These are phyloP conservation scores for Falco berigora DNA, from an alignment of 2,797 vertebrate genomes.

Conservation along the genomic window DNA sequence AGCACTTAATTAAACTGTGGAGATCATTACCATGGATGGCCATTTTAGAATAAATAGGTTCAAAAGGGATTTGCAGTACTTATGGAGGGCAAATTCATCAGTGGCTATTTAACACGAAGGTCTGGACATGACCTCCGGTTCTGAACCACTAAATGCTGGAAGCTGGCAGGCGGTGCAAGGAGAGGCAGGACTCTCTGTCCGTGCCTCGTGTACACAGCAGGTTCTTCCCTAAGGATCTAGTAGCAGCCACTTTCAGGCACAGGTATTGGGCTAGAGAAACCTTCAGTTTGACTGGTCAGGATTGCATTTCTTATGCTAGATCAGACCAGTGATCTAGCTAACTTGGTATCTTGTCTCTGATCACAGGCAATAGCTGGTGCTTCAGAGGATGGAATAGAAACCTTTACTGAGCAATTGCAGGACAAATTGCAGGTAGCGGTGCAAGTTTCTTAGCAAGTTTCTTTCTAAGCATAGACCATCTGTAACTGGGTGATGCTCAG, in stretches of 20 bases:
- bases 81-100: not conserved
- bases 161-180: not conserved
- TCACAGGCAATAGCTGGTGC: not conserved
- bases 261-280: not conserved
- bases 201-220: not conserved
- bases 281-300: not conserved
- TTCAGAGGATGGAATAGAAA: not conserved
- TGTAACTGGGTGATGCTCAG: not conserved
- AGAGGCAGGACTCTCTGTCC: not conserved
- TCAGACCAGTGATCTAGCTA: not conserved
- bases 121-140: not conserved
- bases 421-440: not conserved
- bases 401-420: not conserved
- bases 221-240: not conserved
- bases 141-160: not conserved
- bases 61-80: not conserved
- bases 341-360: not conserved
- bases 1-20: not conserved
- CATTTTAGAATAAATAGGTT: not conserved
- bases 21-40: not conserved
- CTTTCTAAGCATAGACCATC: not conserved
- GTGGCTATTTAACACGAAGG: not conserved
- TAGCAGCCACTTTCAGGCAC: not conserved
- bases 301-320: not conserved
- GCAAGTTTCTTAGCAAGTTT: not conserved